Conservation (phyloP, 2,797 vertebrate species). For the Schizopygopsis pylzovi region DNA sequence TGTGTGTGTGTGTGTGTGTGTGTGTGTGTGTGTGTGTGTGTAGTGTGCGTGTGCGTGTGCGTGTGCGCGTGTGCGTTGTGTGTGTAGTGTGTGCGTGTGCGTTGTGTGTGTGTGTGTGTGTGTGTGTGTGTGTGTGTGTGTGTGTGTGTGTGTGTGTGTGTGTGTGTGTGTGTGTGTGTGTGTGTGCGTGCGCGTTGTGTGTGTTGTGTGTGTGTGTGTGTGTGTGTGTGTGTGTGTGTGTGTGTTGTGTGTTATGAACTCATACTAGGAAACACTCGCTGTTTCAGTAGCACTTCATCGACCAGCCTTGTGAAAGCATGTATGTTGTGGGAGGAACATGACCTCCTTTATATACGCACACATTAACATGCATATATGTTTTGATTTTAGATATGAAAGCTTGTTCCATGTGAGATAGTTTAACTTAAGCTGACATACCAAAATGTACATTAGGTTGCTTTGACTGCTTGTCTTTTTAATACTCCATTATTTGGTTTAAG, state of each 20-base stretch:
- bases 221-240: no score
- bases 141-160: no score
- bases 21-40: not conserved
- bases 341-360: not conserved
- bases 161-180: no score
- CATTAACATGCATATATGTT: not conserved
- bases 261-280: not conserved
- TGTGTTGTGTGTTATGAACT: not conserved
- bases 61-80: no score
- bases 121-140: no score
- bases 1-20: no score
- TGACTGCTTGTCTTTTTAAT: constrained; percentile 13
- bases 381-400: not conserved
- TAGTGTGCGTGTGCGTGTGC: not conserved
- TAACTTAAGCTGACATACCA: not conserved
- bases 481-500: not conserved
- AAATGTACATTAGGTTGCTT: not conserved
- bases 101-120: no score
- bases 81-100: no score
- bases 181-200: no score
- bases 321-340: not conserved
- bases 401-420: not conserved
- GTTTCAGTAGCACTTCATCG: constrained; percentile 8
- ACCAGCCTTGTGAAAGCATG: not conserved
- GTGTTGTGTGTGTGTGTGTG: not conserved